Base-by-base conservation (phyloP, 2,888 invertebrate species). In the Meganola albula region DNA sequence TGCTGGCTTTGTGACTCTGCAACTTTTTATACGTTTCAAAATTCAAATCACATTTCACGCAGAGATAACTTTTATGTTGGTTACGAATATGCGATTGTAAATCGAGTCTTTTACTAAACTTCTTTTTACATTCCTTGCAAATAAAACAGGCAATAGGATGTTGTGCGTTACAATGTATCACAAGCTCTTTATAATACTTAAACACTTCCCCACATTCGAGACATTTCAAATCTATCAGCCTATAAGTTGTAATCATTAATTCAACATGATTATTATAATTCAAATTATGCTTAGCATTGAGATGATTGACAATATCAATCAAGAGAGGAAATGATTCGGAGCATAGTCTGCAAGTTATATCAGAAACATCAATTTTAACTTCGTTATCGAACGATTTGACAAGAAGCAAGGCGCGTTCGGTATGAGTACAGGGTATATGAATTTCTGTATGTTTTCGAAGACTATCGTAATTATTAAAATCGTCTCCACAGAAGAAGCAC, bases 401-500 rank as follows among this genome's bases (percentile, higher is more conserved):
- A 3, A 68, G 50, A 48, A 53, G 65, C 3, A 82, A 57, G 3
- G 74, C 70, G 9, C 66, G 57, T 28, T 78, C 70, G 10, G 41
- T 56, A 3, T 63, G 63, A 1, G 61, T 53, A 35, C 73, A 74
- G 1, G 44, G 41, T 1, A 75, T 71, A 39, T 83, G 83, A 1
- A 49, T 47, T 39, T 60, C 55, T 0, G 74, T 77, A 30, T 83
- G 82, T 14, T 63, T 60, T 33, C 59, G 59, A 10, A 82, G 50
- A 18, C 57, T 51, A 13, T 48, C 40, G 34, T 65, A 64, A 12
- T 58, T 50, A 1, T 53, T 38, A 6, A 65, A 38, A 43, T 72
- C 68, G 10, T 68, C 63, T 1, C 75, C 76, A 34, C 83, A 83
- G 53, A 73, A 80, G 53, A 77, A 82, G 38, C 83, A 83, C 40